These are phyloP conservation scores for Beroe ovata DNA, from an alignment of 37 sponge, comb jelly and placozoan genomes.

Conservation along the genomic window DNA sequence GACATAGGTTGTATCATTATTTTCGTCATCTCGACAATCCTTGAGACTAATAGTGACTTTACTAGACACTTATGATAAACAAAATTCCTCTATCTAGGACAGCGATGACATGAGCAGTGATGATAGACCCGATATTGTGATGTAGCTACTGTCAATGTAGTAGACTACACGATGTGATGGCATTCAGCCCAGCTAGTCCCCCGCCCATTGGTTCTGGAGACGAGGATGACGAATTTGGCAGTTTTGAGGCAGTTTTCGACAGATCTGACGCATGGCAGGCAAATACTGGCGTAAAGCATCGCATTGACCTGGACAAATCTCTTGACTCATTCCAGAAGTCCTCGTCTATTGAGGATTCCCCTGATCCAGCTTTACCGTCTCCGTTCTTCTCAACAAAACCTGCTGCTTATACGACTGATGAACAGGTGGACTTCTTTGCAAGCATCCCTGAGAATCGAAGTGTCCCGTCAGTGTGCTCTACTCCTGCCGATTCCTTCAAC, in stretches of 20 bases:
- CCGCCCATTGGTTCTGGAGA: constrained; percentile 24
- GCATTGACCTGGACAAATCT: not conserved
- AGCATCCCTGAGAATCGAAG: not conserved
- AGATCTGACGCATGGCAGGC: not conserved
- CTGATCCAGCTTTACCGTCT: not conserved
- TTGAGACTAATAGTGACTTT: too few species aligned
- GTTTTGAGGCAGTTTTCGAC: not conserved
- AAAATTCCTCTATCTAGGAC: too few species aligned
- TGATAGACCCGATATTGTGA: too few species aligned
- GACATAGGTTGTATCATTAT: too few species aligned
- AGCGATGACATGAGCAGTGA: too few species aligned
- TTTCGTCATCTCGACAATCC: too few species aligned
- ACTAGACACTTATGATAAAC: too few species aligned
- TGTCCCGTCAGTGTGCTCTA: not conserved
- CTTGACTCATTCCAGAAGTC: not conserved
- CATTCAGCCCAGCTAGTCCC: not conserved
- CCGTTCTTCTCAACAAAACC: not conserved
- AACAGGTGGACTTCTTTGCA: not conserved
- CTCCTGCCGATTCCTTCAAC: not conserved
- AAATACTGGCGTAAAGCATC: not conserved
- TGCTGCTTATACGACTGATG: not conserved
- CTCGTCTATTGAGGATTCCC: not conserved
- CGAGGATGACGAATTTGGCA: constrained; percentile 50
- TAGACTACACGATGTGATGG: not conserved
- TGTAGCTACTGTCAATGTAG: too few species aligned